Conservation (phyloP, 2,888 invertebrate species). For the Diaperis boleti region DNA sequence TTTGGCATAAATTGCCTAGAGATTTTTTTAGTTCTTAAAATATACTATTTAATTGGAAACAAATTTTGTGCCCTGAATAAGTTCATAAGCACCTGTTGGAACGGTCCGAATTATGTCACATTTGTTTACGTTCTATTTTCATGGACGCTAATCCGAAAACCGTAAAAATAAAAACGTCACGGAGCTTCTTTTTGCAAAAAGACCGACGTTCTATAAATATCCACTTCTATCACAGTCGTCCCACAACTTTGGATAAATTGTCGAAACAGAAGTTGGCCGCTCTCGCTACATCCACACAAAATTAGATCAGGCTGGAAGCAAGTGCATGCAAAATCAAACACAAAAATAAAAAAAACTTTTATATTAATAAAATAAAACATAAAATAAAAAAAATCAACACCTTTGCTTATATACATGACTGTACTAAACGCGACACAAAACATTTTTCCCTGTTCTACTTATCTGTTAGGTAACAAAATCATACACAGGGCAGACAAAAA, state of each 20-base stretch:
- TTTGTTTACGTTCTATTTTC: conserved; percentile 32
- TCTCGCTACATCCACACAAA: neutral
- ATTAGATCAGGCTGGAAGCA: conserved; percentile 19
- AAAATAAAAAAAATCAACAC: conserved; percentile 39
- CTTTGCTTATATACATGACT: conserved; percentile 38
- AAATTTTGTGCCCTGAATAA: neutral
- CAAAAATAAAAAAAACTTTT: conserved; percentile 14
- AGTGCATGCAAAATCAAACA: conserved; percentile 31
- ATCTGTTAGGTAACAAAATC: conserved; percentile 8
- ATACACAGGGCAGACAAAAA: conserved; percentile 23
- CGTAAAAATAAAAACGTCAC: conserved; percentile 6
- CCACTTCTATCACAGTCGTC: conserved; percentile 18
- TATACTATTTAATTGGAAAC: conserved; percentile 5
- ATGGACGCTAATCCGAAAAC: neutral
- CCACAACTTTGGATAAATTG: conserved; percentile 17
- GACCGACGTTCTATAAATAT: conserved; percentile 4
- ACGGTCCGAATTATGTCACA: conserved; percentile 13
- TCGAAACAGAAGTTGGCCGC: conserved; percentile 22
- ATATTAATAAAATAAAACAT: conserved; percentile 35
- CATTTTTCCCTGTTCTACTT: conserved; percentile 1
- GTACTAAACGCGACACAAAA: conserved; percentile 21
- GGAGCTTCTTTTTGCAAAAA: conserved; percentile 5
- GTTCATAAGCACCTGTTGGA: conserved; percentile 22
- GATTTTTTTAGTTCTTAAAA: neutral
- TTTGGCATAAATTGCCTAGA: conserved; percentile 23